Base-by-base conservation (phyloP, 2,797 vertebrate genomes). In the Poliocrania exsul region DNA sequence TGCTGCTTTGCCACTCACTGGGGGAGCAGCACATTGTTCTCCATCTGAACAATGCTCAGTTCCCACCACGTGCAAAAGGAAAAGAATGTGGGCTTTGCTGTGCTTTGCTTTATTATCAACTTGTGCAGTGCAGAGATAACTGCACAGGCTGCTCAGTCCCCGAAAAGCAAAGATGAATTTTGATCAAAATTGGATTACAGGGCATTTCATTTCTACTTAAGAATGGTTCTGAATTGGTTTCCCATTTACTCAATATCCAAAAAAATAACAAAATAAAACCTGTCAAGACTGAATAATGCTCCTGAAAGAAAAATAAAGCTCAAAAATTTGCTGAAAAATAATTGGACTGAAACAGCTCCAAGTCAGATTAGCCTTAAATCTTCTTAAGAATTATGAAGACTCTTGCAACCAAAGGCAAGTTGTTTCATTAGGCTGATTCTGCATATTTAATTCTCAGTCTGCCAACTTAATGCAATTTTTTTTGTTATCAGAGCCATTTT, bases 291-390 rank as follows among this genome's bases (percentile, higher is more conserved):
- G 84, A 96, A 97, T 83, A 96, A 89, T 80, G 86, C 64, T 87
- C 33, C 71, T 72, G 62, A 89, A 80, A 92, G 86, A 49, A 95
- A 86, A 95, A 53, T 72, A 56, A 92, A 91, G 60, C 35, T 58
- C 16, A 4, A 4, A 46, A 79, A 67, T 89, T 67, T 67, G 9
- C 35, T 1, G 0, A 82, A 91, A 96, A 92, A 85, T 86, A 83
- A 92, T 81, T 93, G 82, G 71, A 81, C 82, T 86, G 81, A 94
- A 97, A 84, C 31, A 79, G 64, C 86, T 95, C 73, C 60, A 78
- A 91, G 83, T 89, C 79, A 92, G 91, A 95, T 97, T 97, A 97
- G 44, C 65, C 86, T 92, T 94, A 96, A 97, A 96, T 96, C 96
- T 94, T 93, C 95, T 95, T 94, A 94, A 80, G 79, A 83, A 71